phyloP scores from a whole-genome alignment of 2,113 vertebrate genomes.

The Boulengeromyrus knoepffleri region DNA sequence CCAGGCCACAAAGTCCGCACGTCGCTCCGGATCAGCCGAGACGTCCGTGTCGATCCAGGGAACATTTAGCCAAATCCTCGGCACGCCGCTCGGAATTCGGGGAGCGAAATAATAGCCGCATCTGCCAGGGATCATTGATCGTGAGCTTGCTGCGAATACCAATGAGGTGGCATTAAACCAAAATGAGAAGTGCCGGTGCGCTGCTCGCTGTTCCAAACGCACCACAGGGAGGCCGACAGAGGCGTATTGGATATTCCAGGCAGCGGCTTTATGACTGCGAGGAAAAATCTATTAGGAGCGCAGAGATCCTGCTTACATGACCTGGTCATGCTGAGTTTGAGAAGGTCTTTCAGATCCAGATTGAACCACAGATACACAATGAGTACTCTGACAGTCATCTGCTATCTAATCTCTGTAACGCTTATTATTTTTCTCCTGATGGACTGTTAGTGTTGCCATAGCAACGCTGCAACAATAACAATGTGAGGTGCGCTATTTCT shows the following conservation, averaged over 20 bases:
- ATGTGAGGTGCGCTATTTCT: neutral
- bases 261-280: neutral
- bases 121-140: constrained; percentile 49
- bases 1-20: neutral
- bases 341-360: neutral
- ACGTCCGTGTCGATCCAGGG: constrained; percentile 35
- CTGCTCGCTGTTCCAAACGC: constrained; percentile 16
- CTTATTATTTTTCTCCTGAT: neutral
- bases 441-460: neutral
- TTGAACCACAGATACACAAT: neutral
- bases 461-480: neutral
- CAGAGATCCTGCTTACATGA: neutral
- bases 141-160: constrained; percentile 49
- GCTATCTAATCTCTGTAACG: neutral
- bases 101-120: constrained; percentile 48
- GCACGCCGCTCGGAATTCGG: constrained; percentile 38
- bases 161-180: constrained; percentile 47
- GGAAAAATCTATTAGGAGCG: neutral
- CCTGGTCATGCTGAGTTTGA: neutral
- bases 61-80: constrained; percentile 42
- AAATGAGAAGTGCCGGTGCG: constrained; percentile 22
- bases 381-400: neutral
- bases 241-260: neutral
- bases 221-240: neutral
- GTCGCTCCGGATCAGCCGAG: neutral